These are phyloP conservation scores for Vulpes lagopus DNA, from an alignment of 2,113 vertebrate genomes.

Conservation along the genomic window DNA sequence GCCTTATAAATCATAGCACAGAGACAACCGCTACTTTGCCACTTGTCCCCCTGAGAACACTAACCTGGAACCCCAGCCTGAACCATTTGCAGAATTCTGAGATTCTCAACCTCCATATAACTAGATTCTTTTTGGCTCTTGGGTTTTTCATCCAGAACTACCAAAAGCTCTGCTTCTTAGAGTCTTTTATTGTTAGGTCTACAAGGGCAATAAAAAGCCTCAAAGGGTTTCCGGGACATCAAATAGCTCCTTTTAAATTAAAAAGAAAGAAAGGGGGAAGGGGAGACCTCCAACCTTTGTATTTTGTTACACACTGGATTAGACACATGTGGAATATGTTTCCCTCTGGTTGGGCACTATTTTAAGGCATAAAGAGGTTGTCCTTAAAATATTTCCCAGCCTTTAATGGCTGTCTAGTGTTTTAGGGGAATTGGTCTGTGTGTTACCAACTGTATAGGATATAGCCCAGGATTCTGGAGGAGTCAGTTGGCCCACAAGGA, in stretches of 20 bases:
- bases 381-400: slow-evolving; percentile 51
- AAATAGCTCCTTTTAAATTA: slow-evolving; percentile 60
- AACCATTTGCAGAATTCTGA: not conserved
- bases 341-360: slow-evolving; percentile 60
- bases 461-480: not conserved
- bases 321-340: slow-evolving; percentile 66
- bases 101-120: not conserved
- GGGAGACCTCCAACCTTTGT: not conserved
- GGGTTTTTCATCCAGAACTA: slow-evolving; percentile 39
- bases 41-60: not conserved
- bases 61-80: not conserved
- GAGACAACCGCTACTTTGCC: not conserved
- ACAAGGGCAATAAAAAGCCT: slow-evolving; percentile 67
- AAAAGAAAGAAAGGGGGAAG: slow-evolving; percentile 30
- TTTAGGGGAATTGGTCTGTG: not conserved
- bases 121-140: slow-evolving; percentile 15
- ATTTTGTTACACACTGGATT: slow-evolving; percentile 64
- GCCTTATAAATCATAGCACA: not conserved
- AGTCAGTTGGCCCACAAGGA: not conserved
- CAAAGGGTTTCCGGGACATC: slow-evolving; percentile 65
- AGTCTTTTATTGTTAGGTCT: slow-evolving; percentile 3
- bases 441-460: not conserved
- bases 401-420: not conserved
- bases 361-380: slow-evolving; percentile 59
- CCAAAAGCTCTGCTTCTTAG: not conserved